Conservation (phyloP, 2,888 invertebrate genomes). For the Macropis europaea region DNA sequence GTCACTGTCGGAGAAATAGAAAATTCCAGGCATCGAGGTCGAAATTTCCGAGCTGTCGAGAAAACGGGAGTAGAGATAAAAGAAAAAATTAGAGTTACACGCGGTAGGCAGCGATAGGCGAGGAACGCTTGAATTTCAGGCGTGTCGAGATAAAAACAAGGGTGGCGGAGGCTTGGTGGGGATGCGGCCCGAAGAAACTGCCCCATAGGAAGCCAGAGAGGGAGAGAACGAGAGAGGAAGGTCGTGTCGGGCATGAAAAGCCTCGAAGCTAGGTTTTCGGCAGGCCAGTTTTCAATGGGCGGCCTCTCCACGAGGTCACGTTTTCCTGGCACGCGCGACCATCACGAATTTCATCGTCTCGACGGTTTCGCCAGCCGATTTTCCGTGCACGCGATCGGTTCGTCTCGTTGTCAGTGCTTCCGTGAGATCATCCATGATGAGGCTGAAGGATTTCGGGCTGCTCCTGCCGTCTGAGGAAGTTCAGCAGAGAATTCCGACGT, state of each 20-base stretch:
- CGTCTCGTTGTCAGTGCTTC: not conserved
- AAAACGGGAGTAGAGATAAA: no score
- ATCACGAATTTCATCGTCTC: not conserved
- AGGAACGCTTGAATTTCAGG: conserved; percentile 50
- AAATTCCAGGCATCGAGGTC: no score
- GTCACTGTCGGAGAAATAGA: no score
- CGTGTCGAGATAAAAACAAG: conserved; percentile 58
- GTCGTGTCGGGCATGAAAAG: conserved; percentile 32
- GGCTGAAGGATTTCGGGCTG: not conserved
- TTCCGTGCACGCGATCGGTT: no score
- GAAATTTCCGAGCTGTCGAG: no score
- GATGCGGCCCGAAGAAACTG: conserved; percentile 40
- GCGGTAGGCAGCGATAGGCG: not conserved
- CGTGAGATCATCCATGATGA: not conserved
- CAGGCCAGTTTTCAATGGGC: conserved; percentile 46
- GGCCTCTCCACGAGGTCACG: conserved; percentile 20
- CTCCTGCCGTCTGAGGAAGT: not conserved
- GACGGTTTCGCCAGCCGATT: no score
- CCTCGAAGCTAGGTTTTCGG: conserved; percentile 25
- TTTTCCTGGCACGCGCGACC: conserved; percentile 18
- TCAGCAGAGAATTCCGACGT: not conserved
- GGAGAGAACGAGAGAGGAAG: conserved; percentile 27
- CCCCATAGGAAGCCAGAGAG: conserved; percentile 5
- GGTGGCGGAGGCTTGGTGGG: conserved; percentile 39
- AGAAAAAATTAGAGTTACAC: no score